A percentile compares a stretch with the other conserved stretches of the same genome.
phyloP scores from a whole-genome alignment of 1,140 invertebrate species.

The Proales similis region DNA sequence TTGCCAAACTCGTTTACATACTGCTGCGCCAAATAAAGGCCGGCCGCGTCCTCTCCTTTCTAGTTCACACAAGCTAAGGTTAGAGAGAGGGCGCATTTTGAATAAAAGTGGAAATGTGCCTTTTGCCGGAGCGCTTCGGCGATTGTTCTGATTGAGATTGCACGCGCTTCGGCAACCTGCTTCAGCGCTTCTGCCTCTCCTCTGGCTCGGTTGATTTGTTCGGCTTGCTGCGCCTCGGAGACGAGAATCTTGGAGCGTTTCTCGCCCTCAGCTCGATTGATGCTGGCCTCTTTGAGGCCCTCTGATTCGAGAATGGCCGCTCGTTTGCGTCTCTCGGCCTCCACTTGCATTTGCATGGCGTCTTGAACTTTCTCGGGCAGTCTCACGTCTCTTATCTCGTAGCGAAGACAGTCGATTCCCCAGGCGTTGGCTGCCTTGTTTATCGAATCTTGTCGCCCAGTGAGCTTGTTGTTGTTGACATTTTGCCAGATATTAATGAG shows the following conservation, averaged over 20 bases:
- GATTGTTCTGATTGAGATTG: slow-evolving; percentile 11
- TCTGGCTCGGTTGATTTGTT: slow-evolving; percentile 53
- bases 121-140: slow-evolving; percentile 5
- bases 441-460: slow-evolving; percentile 65
- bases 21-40: slow-evolving; percentile 83
- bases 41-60: slow-evolving; percentile 76
- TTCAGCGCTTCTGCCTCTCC: slow-evolving; percentile 38
- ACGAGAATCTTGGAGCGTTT: slow-evolving; percentile 78
- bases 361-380: slow-evolving; percentile 85
- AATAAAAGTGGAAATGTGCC: background rate
- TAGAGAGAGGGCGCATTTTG: background rate
- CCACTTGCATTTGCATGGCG: slow-evolving; percentile 95
- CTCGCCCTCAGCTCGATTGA: slow-evolving; percentile 94
- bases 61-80: slow-evolving; percentile 41
- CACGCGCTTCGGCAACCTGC: slow-evolving; percentile 22
- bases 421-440: slow-evolving; percentile 96
- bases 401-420: slow-evolving; percentile 87
- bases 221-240: slow-evolving; percentile 60
- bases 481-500: no score
- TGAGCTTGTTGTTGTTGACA: background rate
- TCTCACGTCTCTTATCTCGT: slow-evolving; percentile 69
- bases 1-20: slow-evolving; percentile 88
- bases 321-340: slow-evolving; percentile 68
- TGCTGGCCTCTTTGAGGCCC: slow-evolving; percentile 79
- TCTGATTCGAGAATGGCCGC: slow-evolving; percentile 95